Base-by-base conservation (phyloP, 2,797 vertebrate species). In the Tokudaia muenninki region DNA sequence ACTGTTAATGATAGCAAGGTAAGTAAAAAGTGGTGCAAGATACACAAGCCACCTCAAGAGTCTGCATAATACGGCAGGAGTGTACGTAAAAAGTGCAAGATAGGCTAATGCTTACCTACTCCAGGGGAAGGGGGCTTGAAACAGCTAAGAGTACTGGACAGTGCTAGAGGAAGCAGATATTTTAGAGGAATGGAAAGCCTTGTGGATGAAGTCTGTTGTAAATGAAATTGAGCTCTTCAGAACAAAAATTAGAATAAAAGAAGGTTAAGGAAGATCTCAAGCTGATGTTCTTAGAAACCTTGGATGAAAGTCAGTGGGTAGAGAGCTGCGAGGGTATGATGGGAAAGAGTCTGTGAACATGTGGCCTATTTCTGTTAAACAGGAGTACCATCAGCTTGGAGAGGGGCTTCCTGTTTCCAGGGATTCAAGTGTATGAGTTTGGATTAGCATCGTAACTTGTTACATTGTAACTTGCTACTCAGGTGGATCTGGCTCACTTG, bases 381-480 rank as follows among this genome's bases (percentile, higher is more conserved):
- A 65, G 44, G 41, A 89, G 50, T 83, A 22, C 4, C 70, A 6
- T 57, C 90, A 63, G 4, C 63, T 34, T 75, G 75, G 77, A 94
- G 57, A 86, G 55, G 55, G 84, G 14, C 91, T 47, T 47, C 52
- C 21, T 94, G 0, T 31, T 82, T 83, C n/a, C 61, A 63, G 9
- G 94, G 91, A 70, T 14, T 57, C 13, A 24, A 2, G n/a, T 31
- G 10, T 41, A 14, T 72, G 96, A 75, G n/a, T 94, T 94, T 95
- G n/a, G 24, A 79, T 93, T 94, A 5, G 2, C 52, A 91, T 94
- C 93, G 52, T 22, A 82, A 86, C 55, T n/a, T 55, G 75, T 97
- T 41, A 41, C 41, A 91, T 94, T 94, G 52, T 22, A 82, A 86
- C 55, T n/a, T 55, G 75, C 96, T 90, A 34, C 96, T 96, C 31